Base-by-base conservation (phyloP, 2,113 vertebrate genomes). In the Delphinus delphis region DNA sequence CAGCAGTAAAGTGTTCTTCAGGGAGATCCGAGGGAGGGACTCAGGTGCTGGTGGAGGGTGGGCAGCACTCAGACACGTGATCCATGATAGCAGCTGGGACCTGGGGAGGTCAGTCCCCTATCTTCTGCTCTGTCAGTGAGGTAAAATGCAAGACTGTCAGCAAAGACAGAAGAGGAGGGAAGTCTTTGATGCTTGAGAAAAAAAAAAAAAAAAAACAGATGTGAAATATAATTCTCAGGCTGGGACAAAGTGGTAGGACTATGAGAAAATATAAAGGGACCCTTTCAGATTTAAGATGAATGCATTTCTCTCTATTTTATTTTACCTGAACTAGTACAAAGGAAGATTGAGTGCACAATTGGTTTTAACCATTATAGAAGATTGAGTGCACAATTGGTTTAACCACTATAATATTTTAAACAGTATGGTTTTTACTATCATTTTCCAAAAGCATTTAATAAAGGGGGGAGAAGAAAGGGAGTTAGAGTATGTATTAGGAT, bases 41-140 rank as follows among this genome's bases (percentile, higher is more conserved):
- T 1, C 31, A 3, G 10, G n/a, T 31, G 38, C 38, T 33, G 14
- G 53, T 36, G 13, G 38, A 21, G 11, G 41, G 23, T 62, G 38
- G 13, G 1, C 18, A 8, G 5, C 18, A 5, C n/a, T 4, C 17
- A 15, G 21, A 58, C 8, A 5, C 10, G n/a, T 58, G 55, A 13
- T 4, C 6, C 10, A 6, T 5, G 3, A 25, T 33, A 1, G 0
- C n/a, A 33, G 1, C 28, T 44, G 36, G 36, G 11, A 1, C 11
- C 13, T 5, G 2, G 26, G 31, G 8, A 26, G 18, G 15, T 80
- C 23, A 2, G 3, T 31, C 36, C 55, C 33, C 63, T 14, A 6
- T 38, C 14, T 36, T 41, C 26, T 7, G 1, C 15, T 58, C 6
- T 5, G 1, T 23, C 63, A 79, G 41, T 33, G 31, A 67, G 20